A percentile compares a stretch with the other conserved stretches of the same genome.
phyloP scores from a whole-genome alignment of 2,797 vertebrate species.

The Sternotherus odoratus region DNA sequence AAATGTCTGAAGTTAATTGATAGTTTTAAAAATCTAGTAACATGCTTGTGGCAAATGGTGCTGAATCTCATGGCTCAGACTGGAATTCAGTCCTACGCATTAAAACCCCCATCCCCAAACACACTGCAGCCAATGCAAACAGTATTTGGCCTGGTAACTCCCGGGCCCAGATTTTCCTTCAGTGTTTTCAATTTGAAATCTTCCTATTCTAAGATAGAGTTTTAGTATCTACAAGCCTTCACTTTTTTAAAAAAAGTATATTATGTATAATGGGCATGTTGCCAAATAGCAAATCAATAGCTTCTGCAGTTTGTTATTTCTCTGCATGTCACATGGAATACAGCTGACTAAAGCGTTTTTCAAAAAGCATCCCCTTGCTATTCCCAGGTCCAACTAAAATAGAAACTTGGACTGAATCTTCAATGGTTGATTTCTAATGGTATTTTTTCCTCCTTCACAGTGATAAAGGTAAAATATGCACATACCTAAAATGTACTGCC shows the following conservation, averaged over 20 bases:
- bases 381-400: constrained; percentile 7
- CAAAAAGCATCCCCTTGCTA: fast-evolving
- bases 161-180: background rate
- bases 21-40: background rate
- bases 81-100: fast-evolving
- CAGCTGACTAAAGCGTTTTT: background rate
- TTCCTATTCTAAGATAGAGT: background rate
- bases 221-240: background rate
- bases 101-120: background rate
- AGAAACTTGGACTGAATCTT: background rate
- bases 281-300: constrained; percentile 43
- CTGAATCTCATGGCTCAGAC: background rate
- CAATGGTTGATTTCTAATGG: background rate
- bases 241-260: background rate
- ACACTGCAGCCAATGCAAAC: background rate
- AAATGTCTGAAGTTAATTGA: background rate
- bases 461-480: fast-evolving
- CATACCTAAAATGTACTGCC: background rate
- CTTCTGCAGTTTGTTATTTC: constrained; percentile 19
- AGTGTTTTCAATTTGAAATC: background rate
- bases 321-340: background rate
- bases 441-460: background rate
- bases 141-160: background rate
- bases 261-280: fast-evolving
- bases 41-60: background rate